Conservation (phyloP, 2,113 vertebrate genomes). For the Myanophis thanlyinensis region DNA sequence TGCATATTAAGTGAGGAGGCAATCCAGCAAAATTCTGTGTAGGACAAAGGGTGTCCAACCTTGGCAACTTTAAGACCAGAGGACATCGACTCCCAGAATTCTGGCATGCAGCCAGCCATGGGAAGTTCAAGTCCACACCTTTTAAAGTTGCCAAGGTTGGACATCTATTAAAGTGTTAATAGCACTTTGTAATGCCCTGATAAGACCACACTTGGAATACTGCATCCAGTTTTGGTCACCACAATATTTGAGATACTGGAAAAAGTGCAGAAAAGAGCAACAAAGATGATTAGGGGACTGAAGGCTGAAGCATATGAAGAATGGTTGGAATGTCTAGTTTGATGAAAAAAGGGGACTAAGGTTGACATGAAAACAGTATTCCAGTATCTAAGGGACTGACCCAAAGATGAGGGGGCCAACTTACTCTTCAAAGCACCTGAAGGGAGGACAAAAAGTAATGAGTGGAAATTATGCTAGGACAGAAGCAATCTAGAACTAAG, state of each 20-base stretch:
- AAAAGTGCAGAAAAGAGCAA: too few relatives aligned
- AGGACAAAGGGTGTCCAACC: too few relatives aligned
- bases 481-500: background rate
- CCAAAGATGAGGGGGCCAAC: too few relatives aligned
- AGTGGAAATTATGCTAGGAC: background rate
- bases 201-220: background rate
- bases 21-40: background rate
- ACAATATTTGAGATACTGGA: background rate
- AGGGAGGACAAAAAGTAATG: too few relatives aligned
- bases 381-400: too few relatives aligned
- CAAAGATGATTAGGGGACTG: too few relatives aligned
- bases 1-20: background rate
- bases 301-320: too few relatives aligned
- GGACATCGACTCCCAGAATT: background rate
- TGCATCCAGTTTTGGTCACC: background rate
- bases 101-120: background rate
- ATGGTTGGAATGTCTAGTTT: too few relatives aligned
- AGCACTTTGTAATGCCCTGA: background rate
- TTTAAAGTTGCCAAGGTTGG: background rate
- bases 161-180: background rate
- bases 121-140: background rate
- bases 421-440: too few relatives aligned
- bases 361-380: too few relatives aligned
- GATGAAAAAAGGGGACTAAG: too few relatives aligned
- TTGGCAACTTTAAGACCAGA: background rate